These are phyloP conservation scores for Troilus luridus DNA, from an alignment of 2,888 invertebrate genomes.

Conservation along the genomic window DNA sequence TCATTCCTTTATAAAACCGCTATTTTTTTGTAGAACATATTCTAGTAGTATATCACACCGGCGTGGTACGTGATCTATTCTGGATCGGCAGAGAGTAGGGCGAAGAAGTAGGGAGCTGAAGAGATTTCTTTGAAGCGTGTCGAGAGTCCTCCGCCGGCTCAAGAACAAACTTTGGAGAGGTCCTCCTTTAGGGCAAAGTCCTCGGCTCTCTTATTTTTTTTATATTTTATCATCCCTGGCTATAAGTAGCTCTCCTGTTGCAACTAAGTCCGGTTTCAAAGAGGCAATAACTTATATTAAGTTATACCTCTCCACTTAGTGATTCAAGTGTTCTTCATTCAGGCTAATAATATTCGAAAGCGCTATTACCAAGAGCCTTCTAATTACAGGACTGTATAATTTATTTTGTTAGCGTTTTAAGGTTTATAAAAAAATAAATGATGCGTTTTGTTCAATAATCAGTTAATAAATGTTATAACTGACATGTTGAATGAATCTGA, in stretches of 20 bases:
- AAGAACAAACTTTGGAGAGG: background rate
- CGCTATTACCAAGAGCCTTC: too few relatives aligned
- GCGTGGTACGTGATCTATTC: background rate
- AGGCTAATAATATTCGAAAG: too few relatives aligned
- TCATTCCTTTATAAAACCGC: background rate
- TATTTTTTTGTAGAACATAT: background rate
- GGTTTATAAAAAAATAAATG: too few relatives aligned
- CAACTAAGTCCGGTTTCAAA: conserved; percentile 1
- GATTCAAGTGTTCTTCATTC: background rate
- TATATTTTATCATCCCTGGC: conserved; percentile 32
- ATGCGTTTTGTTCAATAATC: too few relatives aligned
- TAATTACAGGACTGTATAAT: too few relatives aligned
- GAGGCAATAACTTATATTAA: background rate
- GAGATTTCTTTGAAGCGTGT: conserved; percentile 36
- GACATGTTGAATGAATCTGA: too few relatives aligned
- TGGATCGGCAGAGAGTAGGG: background rate
- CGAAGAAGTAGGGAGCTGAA: background rate
- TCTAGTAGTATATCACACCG: background rate
- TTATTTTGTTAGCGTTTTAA: too few relatives aligned
- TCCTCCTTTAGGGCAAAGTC: background rate
- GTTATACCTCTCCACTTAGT: background rate
- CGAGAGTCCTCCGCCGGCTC: conserved; percentile 2
- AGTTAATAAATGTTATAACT: too few relatives aligned
- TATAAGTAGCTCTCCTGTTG: conserved; percentile 41
- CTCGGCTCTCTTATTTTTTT: conserved; percentile 26